These are phyloP conservation scores for Saimiri boliviensis DNA, from an alignment of 2,113 vertebrate species.

Conservation along the genomic window DNA sequence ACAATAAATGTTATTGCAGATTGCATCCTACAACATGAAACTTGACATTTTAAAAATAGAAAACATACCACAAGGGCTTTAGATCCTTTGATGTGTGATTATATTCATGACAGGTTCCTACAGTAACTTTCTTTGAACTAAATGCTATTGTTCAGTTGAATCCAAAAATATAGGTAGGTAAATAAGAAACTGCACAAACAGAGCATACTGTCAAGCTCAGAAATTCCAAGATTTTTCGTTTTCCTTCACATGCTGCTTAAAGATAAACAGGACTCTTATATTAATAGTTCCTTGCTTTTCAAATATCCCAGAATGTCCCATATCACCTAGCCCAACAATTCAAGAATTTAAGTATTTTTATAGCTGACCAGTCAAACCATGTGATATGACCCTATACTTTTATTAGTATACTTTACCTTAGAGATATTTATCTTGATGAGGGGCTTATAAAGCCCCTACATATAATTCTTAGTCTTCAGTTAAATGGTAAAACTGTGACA, in stretches of 20 bases:
- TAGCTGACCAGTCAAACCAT: neutral
- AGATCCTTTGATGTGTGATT: slow-evolving; percentile 44
- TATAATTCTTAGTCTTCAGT: neutral
- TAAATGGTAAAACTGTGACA: neutral
- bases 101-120: slow-evolving; percentile 28
- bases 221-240: neutral
- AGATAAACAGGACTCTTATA: neutral
- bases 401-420: neutral
- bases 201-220: neutral
- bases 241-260: neutral
- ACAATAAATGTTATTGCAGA: neutral
- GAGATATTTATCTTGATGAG: neutral
- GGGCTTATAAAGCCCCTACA: neutral
- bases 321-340: neutral
- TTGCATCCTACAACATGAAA: neutral
- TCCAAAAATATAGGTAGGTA: neutral
- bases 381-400: neutral
- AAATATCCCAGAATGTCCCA: neutral
- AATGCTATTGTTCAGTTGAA: slow-evolving; percentile 17
- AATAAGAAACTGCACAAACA: neutral
- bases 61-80: neutral
- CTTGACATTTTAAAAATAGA: slow-evolving; percentile 38
- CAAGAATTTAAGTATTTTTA: neutral
- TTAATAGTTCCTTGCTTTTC: neutral
- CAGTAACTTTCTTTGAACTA: neutral